These are phyloP conservation scores for Plodia interpunctella DNA, from an alignment of 1,140 invertebrate species.

Conservation along the genomic window DNA sequence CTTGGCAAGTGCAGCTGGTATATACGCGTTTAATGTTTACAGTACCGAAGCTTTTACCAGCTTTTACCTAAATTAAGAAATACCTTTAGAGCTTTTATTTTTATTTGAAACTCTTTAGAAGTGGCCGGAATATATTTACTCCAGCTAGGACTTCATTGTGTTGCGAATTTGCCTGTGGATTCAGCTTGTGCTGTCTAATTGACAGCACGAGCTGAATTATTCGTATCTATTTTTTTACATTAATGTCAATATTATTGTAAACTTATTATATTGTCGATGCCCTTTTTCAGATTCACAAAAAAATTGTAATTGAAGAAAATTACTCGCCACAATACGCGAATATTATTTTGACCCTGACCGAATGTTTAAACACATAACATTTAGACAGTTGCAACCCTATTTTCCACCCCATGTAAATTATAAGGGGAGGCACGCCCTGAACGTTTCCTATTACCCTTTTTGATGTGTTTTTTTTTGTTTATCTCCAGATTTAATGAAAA, in stretches of 20 bases:
- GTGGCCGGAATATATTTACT: not conserved
- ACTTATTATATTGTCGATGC: no score
- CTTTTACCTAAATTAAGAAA: conserved; percentile 11
- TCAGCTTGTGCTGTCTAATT: no score
- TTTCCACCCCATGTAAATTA: conserved; percentile 39
- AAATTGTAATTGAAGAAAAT: no score
- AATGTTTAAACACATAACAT: not conserved
- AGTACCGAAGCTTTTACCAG: conserved; percentile 1
- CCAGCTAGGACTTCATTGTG: not conserved
- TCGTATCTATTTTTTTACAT: no score
- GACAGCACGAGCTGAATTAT: no score
- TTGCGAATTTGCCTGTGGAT: not conserved
- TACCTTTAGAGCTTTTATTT: conserved; percentile 1
- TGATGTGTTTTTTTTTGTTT: conserved; percentile 39
- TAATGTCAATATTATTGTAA: no score
- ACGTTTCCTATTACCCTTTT: conserved; percentile 32
- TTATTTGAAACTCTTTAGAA: not conserved
- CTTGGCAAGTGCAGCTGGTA: no score
- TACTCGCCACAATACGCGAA: no score
- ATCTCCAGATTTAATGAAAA: conserved; percentile 48
- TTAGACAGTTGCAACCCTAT: not conserved
- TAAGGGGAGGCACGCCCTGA: conserved; percentile 36
- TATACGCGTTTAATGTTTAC: no score
- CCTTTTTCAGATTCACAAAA: no score
- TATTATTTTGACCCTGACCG: not conserved